Evolutionary conservation across 2,797 vertebrate genomes (phyloP).

Genomic region (Linurgus olivaceus): DNA sequence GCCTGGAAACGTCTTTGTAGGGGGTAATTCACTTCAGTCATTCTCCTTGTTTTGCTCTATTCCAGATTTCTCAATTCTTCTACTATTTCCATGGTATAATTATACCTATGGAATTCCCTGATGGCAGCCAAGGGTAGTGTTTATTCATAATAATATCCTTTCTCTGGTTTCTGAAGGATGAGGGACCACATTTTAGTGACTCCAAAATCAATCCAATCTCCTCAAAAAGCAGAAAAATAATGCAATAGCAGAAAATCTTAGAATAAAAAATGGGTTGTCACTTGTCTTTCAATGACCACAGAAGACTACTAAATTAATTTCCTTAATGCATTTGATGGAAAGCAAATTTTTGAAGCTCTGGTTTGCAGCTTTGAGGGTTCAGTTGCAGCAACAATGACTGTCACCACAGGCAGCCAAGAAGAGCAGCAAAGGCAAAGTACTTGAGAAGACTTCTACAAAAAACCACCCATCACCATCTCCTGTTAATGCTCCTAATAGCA

Average conservation of each 20-base stretch:
- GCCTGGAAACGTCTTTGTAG: not conserved
- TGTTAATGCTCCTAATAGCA: not conserved
- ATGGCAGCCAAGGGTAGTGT: not conserved
- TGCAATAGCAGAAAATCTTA: not conserved
- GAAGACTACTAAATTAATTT: not conserved
- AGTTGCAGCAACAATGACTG: not conserved
- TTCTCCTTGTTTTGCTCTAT: not conserved
- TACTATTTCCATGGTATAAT: not conserved
- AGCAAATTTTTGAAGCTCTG: not conserved
- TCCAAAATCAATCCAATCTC: not conserved
- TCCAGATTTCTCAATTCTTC: not conserved
- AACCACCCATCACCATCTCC: not conserved
- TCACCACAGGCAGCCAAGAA: not conserved
- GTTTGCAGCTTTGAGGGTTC: not conserved
- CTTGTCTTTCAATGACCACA: not conserved
- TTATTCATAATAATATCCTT: not conserved
- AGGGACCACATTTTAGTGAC: not conserved
- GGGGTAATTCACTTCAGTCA: not conserved
- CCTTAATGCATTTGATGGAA: not conserved
- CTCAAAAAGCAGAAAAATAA: not conserved
- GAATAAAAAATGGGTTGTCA: not conserved
- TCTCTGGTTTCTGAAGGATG: not conserved
- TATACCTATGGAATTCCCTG: not conserved
- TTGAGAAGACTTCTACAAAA: not conserved
- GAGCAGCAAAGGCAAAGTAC: not conserved